A percentile compares a stretch with the other conserved stretches of the same genome.
Evolutionary conservation across 2,797 vertebrate genomes (phyloP).

Genomic region (Galaxias olidus): DNA sequence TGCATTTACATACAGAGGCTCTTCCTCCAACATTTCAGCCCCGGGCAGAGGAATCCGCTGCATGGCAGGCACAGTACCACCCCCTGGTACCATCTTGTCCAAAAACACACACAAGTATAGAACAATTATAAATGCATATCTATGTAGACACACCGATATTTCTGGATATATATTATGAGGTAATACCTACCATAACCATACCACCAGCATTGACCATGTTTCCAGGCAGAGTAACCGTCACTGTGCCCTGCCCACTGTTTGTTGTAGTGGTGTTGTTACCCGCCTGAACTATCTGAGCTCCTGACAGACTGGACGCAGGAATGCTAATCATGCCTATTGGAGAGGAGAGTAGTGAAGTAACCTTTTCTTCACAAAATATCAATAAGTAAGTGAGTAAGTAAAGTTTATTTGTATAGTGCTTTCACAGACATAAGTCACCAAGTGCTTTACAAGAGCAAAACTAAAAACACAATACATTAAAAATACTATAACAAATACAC

Average conservation of each 20-base stretch:
- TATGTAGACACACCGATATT: not conserved
- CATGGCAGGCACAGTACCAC: conserved; percentile 88
- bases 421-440: no score
- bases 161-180: not conserved
- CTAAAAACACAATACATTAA: no score
- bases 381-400: no score
- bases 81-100: conserved; percentile 92
- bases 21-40: conserved; percentile 97
- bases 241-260: conserved; percentile 95
- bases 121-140: not conserved
- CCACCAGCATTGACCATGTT: conserved; percentile 98
- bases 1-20: conserved; percentile 88
- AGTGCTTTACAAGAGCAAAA: no score
- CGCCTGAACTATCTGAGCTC: conserved; percentile 96
- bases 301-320: conserved; percentile 93
- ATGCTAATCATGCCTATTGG: conserved; percentile 99
- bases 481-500: no score
- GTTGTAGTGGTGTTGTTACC: conserved; percentile 91
- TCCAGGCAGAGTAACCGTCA: conserved; percentile 97
- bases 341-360: conserved; percentile 35
- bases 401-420: no score
- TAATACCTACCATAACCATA: conserved; percentile 99
- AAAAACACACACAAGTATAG: conserved; percentile 23
- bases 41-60: conserved; percentile 93
- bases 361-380: not conserved